Evolutionary conservation across 2,113 vertebrate species (phyloP).

Genomic region (Turdus rufiventris): DNA sequence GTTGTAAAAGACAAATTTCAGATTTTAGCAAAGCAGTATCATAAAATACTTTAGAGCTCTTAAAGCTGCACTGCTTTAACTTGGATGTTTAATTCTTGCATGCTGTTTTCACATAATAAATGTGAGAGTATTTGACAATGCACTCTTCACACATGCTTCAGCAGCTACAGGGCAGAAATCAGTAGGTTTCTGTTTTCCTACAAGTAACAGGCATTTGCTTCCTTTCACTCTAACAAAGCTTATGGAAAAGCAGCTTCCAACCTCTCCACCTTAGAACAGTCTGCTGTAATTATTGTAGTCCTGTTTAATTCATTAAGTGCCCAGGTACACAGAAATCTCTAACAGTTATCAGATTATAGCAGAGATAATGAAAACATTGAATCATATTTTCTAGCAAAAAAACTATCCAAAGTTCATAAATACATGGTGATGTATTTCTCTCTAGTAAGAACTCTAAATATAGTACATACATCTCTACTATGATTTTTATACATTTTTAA

Average conservation of each 20-base stretch:
- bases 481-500: neutral
- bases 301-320: neutral
- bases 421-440: neutral
- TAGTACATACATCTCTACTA: neutral
- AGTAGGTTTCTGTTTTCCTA: neutral
- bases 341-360: neutral
- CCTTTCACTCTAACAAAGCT: neutral
- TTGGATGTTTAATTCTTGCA: neutral
- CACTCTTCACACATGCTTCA: neutral
- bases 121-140: neutral
- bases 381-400: neutral
- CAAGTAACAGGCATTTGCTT: neutral
- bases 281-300: neutral
- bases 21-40: neutral
- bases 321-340: neutral
- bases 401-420: neutral
- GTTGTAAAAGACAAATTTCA: neutral
- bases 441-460: neutral
- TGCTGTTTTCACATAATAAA: neutral
- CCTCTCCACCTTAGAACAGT: neutral
- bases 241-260: neutral
- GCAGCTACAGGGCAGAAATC: neutral
- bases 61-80: neutral
- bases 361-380: neutral
- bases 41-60: neutral